Conservation (phyloP, 2,797 vertebrate genomes). For the Heliangelus exortis region DNA sequence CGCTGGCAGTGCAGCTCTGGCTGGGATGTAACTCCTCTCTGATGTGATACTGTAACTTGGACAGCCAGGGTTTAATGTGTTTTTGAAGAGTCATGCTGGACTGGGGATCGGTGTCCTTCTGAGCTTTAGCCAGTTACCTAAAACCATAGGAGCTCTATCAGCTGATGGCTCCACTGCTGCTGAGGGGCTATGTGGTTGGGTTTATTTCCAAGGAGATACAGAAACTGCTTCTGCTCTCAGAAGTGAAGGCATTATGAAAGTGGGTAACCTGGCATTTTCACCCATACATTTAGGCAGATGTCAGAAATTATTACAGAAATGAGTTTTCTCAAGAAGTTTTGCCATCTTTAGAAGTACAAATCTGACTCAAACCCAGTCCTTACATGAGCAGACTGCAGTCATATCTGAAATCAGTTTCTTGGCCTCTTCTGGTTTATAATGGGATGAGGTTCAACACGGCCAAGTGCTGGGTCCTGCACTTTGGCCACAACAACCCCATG, state of each 20-base stretch:
- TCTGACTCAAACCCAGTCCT: too few relatives aligned
- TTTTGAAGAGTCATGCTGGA: neutral
- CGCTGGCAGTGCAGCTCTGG: neutral
- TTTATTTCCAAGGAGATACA: fast-evolving
- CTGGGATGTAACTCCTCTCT: neutral
- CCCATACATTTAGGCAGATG: fast-evolving
- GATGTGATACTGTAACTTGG: neutral
- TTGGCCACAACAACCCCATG: too few relatives aligned
- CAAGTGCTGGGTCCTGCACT: too few relatives aligned
- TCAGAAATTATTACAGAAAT: neutral
- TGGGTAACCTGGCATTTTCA: fast-evolving
- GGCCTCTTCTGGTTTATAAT: neutral
- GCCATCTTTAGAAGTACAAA: neutral
- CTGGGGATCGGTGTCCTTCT: neutral
- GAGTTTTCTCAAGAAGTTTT: neutral
- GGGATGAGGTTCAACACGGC: too few relatives aligned
- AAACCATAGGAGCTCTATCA: neutral
- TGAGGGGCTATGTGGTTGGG: neutral
- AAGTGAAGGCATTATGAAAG: neutral
- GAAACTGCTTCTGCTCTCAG: neutral
- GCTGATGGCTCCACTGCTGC: neutral
- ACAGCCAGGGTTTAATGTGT: neutral
- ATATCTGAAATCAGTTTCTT: neutral
- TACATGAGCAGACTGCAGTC: fast-evolving
- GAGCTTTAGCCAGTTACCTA: neutral